phyloP scores from a whole-genome alignment of 2,113 vertebrate species.

The Athene cunicularia region DNA sequence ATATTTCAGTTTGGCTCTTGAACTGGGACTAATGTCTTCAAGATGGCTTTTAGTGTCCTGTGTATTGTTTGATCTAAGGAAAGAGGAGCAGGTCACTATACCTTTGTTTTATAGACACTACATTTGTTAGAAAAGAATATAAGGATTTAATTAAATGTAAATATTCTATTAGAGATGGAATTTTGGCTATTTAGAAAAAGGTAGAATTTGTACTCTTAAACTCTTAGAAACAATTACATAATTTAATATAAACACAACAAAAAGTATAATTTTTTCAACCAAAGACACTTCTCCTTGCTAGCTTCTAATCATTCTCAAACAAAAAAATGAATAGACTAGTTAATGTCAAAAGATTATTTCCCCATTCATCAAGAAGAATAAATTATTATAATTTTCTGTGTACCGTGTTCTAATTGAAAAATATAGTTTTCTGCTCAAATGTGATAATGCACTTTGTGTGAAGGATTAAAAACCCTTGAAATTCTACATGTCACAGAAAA shows the following conservation, averaged over 20 bases:
- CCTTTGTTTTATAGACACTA: background rate
- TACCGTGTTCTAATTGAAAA: slow-evolving; percentile 23
- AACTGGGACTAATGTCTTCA: background rate
- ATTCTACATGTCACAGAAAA: slow-evolving; percentile 11
- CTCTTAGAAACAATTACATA: background rate
- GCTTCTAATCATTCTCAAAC: slow-evolving; percentile 7
- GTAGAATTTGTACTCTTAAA: background rate
- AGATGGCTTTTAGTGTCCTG: background rate
- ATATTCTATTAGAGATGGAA: background rate
- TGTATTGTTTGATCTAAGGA: background rate
- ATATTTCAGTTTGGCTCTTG: background rate
- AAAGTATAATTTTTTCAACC: background rate
- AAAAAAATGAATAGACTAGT: slow-evolving; percentile 13
- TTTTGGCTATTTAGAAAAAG: background rate
- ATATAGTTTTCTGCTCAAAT: slow-evolving; percentile 25
- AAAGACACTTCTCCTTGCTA: background rate
- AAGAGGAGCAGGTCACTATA: background rate
- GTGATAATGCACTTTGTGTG: background rate
- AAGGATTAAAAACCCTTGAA: slow-evolving; percentile 12
- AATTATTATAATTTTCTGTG: background rate
- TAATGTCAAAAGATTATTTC: slow-evolving; percentile 26
- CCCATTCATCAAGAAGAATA: slow-evolving; percentile 12
- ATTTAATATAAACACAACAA: slow-evolving; percentile 7
- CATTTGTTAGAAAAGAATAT: background rate
- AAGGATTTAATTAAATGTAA: background rate